Conservation (phyloP, 2,113 vertebrate species). For the Xenus cinereus region DNA sequence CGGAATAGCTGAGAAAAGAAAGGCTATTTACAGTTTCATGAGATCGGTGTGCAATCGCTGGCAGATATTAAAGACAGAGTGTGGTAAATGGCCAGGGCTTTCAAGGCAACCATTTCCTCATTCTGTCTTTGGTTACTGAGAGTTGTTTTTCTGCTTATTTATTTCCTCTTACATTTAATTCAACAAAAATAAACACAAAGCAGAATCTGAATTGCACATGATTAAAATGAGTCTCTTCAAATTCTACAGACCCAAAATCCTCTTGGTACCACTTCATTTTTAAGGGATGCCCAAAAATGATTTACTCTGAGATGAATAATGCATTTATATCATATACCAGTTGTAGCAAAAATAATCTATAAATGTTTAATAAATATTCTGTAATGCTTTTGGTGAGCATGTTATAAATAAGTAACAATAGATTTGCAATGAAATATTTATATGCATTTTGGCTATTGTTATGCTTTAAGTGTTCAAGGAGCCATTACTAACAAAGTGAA, state of each 20-base stretch:
- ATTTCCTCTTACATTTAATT: not conserved
- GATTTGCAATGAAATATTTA: slow-evolving; percentile 77
- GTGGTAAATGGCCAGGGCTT: not conserved
- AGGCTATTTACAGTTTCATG: not conserved
- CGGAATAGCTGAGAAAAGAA: not conserved
- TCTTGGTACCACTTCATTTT: slow-evolving; percentile 44
- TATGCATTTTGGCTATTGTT: slow-evolving; percentile 69
- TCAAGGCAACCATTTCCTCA: not conserved
- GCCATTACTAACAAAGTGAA: slow-evolving; percentile 71
- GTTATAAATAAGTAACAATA: slow-evolving; percentile 81
- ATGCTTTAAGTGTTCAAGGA: slow-evolving; percentile 68
- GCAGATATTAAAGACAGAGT: not conserved
- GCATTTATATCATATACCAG: slow-evolving; percentile 72
- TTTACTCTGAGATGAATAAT: slow-evolving; percentile 76
- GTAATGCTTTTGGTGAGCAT: slow-evolving; percentile 73
- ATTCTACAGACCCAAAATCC: slow-evolving; percentile 9
- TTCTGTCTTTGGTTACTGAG: not conserved
- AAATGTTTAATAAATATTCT: slow-evolving; percentile 83
- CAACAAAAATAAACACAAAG: not conserved
- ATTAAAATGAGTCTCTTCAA: not conserved
- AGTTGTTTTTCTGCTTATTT: not conserved
- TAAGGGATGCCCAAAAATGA: slow-evolving; percentile 58
- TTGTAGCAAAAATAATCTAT: slow-evolving; percentile 80
- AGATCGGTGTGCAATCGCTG: not conserved
- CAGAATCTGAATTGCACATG: not conserved